These are phyloP conservation scores for Brachionus manjavacas DNA, from an alignment of 1,140 invertebrate genomes.

Conservation along the genomic window DNA sequence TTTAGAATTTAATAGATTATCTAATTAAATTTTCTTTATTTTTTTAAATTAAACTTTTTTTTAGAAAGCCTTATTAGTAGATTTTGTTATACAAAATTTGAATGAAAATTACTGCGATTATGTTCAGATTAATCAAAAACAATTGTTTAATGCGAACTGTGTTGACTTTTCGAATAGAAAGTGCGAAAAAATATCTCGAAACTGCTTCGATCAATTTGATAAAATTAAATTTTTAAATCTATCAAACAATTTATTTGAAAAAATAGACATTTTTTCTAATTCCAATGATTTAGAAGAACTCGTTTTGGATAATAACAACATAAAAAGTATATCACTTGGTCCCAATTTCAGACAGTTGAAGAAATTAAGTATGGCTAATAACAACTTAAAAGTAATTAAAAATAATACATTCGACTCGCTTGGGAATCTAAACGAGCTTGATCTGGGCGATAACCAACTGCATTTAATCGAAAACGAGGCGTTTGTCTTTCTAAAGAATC, in stretches of 20 bases:
- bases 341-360: not conserved
- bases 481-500: not conserved
- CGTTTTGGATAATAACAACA: not conserved
- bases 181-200: not conserved
- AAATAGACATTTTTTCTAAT: not conserved
- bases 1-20: not conserved
- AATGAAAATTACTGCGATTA: not conserved
- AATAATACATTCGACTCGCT: not conserved
- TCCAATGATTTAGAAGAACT: not conserved
- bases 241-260: not conserved
- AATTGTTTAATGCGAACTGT: not conserved
- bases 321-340: not conserved
- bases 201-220: not conserved
- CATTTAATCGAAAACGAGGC: not conserved
- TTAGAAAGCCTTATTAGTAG: not conserved
- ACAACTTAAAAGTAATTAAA: not conserved
- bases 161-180: conserved; percentile 20
- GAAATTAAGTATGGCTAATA: not conserved
- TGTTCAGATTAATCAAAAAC: not conserved
- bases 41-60: not conserved
- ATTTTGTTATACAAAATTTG: not conserved
- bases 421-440: not conserved
- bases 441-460: not conserved
- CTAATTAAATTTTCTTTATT: not conserved
- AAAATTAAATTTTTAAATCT: not conserved